phyloP scores from a whole-genome alignment of 2,113 vertebrate species.

The Chaetorhynchus papuensis region DNA sequence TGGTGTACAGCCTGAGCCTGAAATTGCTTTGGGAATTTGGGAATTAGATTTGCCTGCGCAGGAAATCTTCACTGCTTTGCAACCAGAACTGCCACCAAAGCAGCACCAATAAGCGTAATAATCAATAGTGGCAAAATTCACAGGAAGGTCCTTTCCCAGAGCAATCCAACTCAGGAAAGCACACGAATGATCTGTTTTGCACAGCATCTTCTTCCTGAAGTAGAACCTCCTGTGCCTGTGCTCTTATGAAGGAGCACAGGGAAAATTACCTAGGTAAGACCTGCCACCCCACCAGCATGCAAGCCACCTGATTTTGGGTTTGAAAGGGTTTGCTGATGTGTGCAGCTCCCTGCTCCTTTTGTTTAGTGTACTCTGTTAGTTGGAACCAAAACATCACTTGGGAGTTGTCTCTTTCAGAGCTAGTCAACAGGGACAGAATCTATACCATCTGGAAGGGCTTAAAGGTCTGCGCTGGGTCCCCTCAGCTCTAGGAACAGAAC shows the following conservation, averaged over 20 bases:
- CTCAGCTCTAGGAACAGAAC: neutral
- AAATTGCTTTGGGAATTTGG: neutral
- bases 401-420: neutral
- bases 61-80: neutral
- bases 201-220: neutral
- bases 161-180: neutral
- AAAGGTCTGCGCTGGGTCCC: neutral
- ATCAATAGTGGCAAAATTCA: neutral
- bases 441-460: neutral
- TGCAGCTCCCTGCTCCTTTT: neutral
- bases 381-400: neutral
- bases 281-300: neutral
- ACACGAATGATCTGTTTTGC: neutral
- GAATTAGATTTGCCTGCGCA: neutral
- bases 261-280: neutral
- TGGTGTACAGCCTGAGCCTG: neutral
- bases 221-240: neutral
- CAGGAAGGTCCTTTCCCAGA: neutral
- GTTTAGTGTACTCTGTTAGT: neutral
- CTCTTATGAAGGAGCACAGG: neutral
- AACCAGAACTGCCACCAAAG: neutral
- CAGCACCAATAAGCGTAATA: neutral
- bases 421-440: neutral
- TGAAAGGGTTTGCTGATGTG: neutral
- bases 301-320: neutral